Evolutionary conservation across 1,140 invertebrate species (phyloP).

Genomic region (Neoseiulus cucumeris): DNA sequence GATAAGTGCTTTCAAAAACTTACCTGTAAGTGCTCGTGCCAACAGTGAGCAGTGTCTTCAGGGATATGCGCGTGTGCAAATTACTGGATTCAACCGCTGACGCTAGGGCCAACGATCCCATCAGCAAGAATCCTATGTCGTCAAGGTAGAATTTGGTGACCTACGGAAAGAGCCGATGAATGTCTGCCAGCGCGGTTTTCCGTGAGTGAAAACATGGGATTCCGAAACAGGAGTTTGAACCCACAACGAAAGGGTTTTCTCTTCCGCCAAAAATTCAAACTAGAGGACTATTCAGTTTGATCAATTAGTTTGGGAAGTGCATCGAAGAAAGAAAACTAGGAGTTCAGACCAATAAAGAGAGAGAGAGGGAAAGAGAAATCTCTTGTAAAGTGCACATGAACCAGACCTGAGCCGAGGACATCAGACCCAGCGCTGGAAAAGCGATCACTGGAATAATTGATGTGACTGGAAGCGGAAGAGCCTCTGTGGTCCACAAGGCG

Average conservation of each 20-base stretch:
- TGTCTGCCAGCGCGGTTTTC: too few species aligned
- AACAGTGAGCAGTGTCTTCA: constrained; percentile 51
- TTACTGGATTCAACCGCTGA: constrained; percentile 62
- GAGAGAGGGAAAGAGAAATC: too few species aligned
- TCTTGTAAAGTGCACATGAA: background rate
- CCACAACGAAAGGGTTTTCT: too few species aligned
- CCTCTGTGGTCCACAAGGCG: constrained; percentile 33
- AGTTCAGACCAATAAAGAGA: too few species aligned
- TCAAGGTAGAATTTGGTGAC: background rate
- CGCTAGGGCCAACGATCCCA: constrained; percentile 49
- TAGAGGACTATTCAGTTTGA: too few species aligned
- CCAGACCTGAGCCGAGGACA: constrained; percentile 13
- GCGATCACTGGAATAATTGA: constrained; percentile 58
- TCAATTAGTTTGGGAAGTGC: too few species aligned
- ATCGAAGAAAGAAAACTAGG: too few species aligned
- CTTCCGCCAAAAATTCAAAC: too few species aligned
- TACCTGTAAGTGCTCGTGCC: constrained; percentile 30
- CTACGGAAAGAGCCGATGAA: background rate
- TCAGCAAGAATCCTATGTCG: constrained; percentile 33
- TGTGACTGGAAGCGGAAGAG: constrained; percentile 56
- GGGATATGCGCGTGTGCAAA: constrained; percentile 58
- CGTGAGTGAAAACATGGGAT: too few species aligned
- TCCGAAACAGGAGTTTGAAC: too few species aligned
- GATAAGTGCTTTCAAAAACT: background rate
- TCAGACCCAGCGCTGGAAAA: constrained; percentile 51